phyloP scores from a whole-genome alignment of 2,113 vertebrate species.

The Pterocles burchelli region DNA sequence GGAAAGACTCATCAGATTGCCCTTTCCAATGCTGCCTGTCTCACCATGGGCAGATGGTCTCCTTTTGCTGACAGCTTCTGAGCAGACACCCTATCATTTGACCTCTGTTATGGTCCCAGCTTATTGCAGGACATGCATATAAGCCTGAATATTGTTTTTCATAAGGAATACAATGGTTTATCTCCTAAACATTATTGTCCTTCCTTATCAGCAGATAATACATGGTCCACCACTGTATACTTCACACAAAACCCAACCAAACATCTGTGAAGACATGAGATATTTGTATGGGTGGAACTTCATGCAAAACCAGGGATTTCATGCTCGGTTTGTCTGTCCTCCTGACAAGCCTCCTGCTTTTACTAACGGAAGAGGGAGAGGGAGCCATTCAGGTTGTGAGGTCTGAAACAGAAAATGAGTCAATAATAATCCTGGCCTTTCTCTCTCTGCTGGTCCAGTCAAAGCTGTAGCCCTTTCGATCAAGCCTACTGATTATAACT shows the following conservation, averaged over 20 bases:
- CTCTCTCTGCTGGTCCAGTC: background rate
- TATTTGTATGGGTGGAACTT: background rate
- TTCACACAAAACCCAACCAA: background rate
- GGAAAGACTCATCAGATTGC: background rate
- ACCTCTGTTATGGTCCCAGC: background rate
- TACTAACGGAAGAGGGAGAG: background rate
- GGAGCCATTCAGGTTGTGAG: background rate
- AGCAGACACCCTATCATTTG: background rate
- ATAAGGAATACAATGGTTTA: background rate
- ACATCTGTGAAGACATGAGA: background rate
- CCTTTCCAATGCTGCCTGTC: background rate
- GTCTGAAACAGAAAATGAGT: background rate
- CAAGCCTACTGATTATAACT: background rate
- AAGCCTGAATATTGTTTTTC: background rate
- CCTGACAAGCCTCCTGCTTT: background rate
- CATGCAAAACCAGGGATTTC: background rate
- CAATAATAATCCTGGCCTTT: background rate
- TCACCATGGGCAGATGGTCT: background rate
- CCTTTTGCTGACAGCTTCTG: background rate
- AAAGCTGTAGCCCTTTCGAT: background rate
- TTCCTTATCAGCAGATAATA: background rate
- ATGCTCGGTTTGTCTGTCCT: background rate
- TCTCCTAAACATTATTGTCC: background rate
- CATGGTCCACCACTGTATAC: background rate
- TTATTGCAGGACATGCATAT: background rate